These are phyloP conservation scores for Epizoanthus illoricatus DNA, from an alignment of 92 coral and sea anemone species.

Conservation along the genomic window DNA sequence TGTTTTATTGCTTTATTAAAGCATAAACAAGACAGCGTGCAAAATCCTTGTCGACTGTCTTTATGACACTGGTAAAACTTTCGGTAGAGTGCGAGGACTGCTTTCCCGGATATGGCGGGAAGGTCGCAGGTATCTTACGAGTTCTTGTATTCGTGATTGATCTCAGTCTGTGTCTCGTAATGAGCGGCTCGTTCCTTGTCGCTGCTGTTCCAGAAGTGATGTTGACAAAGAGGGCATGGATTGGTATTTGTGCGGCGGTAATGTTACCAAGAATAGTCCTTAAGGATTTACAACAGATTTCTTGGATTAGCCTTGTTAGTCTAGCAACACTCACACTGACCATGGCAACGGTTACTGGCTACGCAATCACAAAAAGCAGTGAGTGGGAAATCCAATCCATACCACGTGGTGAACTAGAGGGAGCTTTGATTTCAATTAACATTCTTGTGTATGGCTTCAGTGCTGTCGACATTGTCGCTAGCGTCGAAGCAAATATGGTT, in stretches of 20 bases:
- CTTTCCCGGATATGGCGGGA: neutral
- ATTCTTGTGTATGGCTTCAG: neutral
- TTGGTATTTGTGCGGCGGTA: neutral
- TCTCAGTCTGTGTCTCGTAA: neutral
- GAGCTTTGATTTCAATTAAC: neutral
- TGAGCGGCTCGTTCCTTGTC: neutral
- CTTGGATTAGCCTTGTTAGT: neutral
- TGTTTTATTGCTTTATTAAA: no score
- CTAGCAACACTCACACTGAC: neutral
- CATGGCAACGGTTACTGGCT: neutral
- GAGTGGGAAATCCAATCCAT: neutral
- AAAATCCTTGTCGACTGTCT: neutral
- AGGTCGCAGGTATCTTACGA: neutral
- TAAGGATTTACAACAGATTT: neutral
- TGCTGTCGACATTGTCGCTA: neutral
- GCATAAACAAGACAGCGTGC: no score
- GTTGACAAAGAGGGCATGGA: neutral
- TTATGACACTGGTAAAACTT: neutral
- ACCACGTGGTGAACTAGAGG: neutral
- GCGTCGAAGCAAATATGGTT: neutral
- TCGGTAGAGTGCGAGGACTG: neutral
- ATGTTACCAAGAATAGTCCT: neutral
- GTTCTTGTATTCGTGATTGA: neutral
- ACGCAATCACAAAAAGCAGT: neutral
- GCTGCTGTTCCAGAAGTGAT: neutral